Percentiles rank a stretch among this genome's conserved stretches.
Evolutionary conservation across 37 sponge, comb jelly and placozoan genomes (phyloP).

Genomic region (Amphimedon queenslandica): DNA sequence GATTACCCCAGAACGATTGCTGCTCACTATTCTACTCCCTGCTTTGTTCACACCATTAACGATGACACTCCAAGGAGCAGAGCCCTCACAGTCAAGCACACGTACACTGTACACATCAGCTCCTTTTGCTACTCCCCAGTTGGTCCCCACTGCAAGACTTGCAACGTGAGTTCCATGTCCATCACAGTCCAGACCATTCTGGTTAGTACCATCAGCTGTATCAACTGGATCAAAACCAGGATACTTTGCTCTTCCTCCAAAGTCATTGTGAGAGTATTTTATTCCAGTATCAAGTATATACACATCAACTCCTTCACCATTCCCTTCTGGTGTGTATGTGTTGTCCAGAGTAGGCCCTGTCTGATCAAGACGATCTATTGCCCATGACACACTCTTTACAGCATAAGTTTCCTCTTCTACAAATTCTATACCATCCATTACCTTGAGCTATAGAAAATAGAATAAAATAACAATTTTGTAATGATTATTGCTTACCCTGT

Average conservation of each 20-base stretch:
- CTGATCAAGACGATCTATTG: constrained; percentile 71
- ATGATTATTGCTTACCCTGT: constrained; percentile 24
- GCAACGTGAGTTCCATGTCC: constrained; percentile 77
- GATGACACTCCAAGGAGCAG: constrained; percentile 35
- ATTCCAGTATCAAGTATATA: constrained; percentile 68
- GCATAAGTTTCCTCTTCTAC: constrained; percentile 56
- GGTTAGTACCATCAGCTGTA: not conserved
- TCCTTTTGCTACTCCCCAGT: constrained; percentile 36
- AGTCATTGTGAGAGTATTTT: constrained; percentile 40
- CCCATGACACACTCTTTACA: constrained; percentile 34
- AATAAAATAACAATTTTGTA: no score
- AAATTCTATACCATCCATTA: no score
- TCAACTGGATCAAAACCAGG: constrained; percentile 49
- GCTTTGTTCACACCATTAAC: constrained; percentile 50
- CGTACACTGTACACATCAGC: constrained; percentile 52
- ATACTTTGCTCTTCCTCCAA: constrained; percentile 2
- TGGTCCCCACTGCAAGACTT: constrained; percentile 58
- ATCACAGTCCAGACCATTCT: constrained; percentile 53
- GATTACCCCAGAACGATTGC: constrained; percentile 39
- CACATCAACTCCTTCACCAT: constrained; percentile 69
- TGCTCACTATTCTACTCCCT: not conserved
- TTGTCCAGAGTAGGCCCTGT: constrained; percentile 28
- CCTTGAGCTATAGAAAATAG: no score
- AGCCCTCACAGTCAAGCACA: constrained; percentile 49
- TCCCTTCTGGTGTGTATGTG: constrained; percentile 36